phyloP scores from a whole-genome alignment of 2,113 vertebrate species.

The Pseudopipra pipra region DNA sequence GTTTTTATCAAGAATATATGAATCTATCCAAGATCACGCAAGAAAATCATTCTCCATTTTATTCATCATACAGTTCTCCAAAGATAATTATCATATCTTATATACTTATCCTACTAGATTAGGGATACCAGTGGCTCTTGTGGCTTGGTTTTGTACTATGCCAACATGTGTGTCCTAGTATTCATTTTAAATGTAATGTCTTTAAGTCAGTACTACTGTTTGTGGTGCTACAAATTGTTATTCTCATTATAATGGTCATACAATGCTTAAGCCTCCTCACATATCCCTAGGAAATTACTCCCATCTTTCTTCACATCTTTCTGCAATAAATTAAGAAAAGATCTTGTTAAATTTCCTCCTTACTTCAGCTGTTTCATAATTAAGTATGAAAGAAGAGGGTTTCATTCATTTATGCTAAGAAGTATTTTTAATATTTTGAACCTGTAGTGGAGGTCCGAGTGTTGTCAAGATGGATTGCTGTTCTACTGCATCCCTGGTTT shows the following conservation, averaged over 20 bases:
- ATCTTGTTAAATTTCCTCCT: neutral
- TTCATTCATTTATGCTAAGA: neutral
- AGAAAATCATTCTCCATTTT: neutral
- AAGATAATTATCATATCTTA: neutral
- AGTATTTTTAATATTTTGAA: neutral
- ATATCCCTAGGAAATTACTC: neutral
- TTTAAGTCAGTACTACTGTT: neutral
- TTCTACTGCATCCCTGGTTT: neutral
- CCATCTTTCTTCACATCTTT: neutral
- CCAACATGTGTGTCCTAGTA: neutral
- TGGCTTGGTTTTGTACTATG: neutral
- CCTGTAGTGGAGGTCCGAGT: neutral
- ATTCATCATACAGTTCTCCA: neutral
- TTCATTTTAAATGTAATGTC: neutral
- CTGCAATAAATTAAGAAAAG: neutral
- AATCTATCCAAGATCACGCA: neutral
- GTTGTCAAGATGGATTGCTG: neutral
- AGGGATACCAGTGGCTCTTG: neutral
- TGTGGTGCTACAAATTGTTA: neutral
- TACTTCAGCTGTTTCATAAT: neutral
- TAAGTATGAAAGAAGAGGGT: neutral
- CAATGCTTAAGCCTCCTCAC: neutral
- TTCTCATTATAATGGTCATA: neutral
- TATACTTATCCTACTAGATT: neutral
- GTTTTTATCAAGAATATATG: neutral